These are phyloP conservation scores for Lasiurus cinereus DNA, from an alignment of 2,113 vertebrate species.

Conservation along the genomic window DNA sequence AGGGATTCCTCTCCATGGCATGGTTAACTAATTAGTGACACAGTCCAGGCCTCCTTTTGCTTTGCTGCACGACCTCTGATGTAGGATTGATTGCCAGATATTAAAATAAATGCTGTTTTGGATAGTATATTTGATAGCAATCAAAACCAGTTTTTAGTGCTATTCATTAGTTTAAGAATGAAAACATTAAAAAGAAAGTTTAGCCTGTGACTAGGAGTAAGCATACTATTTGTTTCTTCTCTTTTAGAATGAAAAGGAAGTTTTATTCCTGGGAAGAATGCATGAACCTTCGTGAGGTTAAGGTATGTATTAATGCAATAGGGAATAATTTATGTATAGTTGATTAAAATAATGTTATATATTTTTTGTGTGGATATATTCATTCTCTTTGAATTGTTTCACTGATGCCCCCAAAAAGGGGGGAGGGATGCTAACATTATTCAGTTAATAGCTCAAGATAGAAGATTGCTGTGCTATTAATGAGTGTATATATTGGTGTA, in stretches of 20 bases:
- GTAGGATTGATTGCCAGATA: background rate
- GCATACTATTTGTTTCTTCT: constrained; percentile 63
- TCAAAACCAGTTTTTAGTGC: background rate
- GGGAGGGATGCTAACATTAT: background rate
- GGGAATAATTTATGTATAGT: constrained; percentile 32
- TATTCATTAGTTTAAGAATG: constrained; percentile 1
- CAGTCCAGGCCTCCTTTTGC: background rate
- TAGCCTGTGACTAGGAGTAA: constrained; percentile 56
- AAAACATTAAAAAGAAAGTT: background rate
- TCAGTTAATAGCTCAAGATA: background rate
- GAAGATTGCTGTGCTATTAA: background rate
- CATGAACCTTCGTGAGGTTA: constrained; percentile 98
- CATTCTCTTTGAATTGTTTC: constrained; percentile 19
- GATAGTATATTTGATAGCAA: background rate
- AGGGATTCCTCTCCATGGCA: background rate
- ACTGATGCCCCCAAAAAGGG: background rate
- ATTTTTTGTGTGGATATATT: background rate
- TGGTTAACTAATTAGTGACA: background rate
- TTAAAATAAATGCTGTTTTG: constrained; percentile 34
- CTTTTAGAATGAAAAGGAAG: constrained; percentile 96
- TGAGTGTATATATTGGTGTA: background rate
- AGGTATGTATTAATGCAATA: constrained; percentile 88
- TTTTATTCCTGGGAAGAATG: constrained; percentile 99
- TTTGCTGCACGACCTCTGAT: background rate
- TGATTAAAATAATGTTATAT: constrained; percentile 37